Base-by-base conservation (phyloP, 2,888 invertebrate species). In the Perithous albicinctus region DNA sequence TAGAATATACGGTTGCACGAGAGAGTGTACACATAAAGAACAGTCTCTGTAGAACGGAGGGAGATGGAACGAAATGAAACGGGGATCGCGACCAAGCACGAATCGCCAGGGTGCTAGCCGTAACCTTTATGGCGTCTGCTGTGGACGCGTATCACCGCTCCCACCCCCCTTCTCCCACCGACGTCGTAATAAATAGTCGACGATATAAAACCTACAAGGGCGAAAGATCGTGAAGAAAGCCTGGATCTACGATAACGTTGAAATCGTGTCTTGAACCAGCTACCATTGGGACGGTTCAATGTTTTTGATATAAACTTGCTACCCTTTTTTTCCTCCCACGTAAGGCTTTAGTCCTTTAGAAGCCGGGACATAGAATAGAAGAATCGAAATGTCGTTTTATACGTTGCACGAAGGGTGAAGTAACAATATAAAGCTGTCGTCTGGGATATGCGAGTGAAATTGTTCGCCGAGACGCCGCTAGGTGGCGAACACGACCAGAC, bases 181-280 rank as follows among this genome's bases (percentile, higher is more conserved):
- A 73, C 80, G 77, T 79, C 74, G 83, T 80, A 82, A 85, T 85
- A 82, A 82, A 82, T 82, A 75, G 75, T 64, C 76, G 74, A 80
- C 75, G 80, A 77, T 78, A 85, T 81, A 81, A 81, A 81, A 81
- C 77, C 38, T 70, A 54, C 48, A 12, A 18, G 29, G 46, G 35
- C 35, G 69, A 59, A 38, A 73, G 72, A 70, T 74, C 64, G 61
- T 20, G 38, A 18, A 48, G 48, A 67, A n/a, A 81, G 74, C 59
- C 61, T 18, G 59, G 29, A 67, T 81, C 43, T 35, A 56, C 76
- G 51, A 54, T 73, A 61, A 72, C 43, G 54, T 15, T 63, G 59
- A 26, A 67, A 77, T 67, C 67, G 74, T 73, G 66, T 80, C 69
- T 51, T 51, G 63, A 56, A 78, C 74, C 63, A 61, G 70, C 32